Evolutionary conservation across 2,797 vertebrate species (phyloP).

Genomic region (Naso thynnoides): DNA sequence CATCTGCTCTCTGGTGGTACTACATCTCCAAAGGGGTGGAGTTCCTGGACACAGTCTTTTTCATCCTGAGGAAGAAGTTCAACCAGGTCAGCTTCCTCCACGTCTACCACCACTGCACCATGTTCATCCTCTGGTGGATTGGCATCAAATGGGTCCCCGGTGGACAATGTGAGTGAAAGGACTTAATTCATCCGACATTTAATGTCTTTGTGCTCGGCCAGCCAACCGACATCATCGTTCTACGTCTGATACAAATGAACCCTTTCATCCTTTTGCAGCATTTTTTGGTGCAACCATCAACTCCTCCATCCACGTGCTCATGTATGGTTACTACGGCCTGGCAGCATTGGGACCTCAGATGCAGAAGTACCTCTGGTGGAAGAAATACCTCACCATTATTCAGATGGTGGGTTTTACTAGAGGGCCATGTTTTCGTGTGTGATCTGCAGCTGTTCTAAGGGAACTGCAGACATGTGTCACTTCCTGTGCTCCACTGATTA

Average conservation of each 20-base stretch:
- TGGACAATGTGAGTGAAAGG: slow-evolving; percentile 92
- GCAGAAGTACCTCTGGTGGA: slow-evolving; percentile 99
- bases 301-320: slow-evolving; percentile 95
- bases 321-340: slow-evolving; percentile 98
- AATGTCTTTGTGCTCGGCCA: not conserved
- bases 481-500: not conserved
- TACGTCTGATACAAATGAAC: not conserved
- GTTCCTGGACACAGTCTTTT: slow-evolving; percentile 98
- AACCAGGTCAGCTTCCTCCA: slow-evolving; percentile 99
- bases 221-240: not conserved
- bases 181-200: not conserved
- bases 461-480: not conserved
- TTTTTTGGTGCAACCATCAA: slow-evolving; percentile 98
- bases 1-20: slow-evolving; percentile 99
- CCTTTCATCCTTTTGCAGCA: slow-evolving; percentile 78
- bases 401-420: slow-evolving; percentile 90
- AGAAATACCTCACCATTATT: slow-evolving; percentile 97
- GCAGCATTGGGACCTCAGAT: slow-evolving; percentile 95
- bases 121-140: slow-evolving; percentile 99
- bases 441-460: not conserved
- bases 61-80: slow-evolving; percentile 99
- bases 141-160: slow-evolving; percentile 99
- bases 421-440: not conserved
- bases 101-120: slow-evolving; percentile 99
- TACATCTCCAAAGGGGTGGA: slow-evolving; percentile 98